Base-by-base conservation (phyloP, 2,797 vertebrate genomes). In the Mormyrops boulengeri region DNA sequence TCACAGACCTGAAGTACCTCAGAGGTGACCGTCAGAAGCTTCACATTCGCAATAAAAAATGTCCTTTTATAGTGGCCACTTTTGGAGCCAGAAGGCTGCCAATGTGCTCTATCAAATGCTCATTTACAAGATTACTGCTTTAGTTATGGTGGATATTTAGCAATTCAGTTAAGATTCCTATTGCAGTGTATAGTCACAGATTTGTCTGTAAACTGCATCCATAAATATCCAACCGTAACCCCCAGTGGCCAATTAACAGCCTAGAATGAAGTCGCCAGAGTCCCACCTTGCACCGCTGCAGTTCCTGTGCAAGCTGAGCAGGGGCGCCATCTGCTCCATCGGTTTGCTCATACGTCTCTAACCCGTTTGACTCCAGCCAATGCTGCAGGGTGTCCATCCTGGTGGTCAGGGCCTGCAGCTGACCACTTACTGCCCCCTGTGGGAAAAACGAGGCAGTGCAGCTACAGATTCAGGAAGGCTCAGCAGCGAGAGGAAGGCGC, bases 281-380 rank as follows among this genome's bases (percentile, higher is more conserved):
- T 90, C 91, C 92, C 95, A 96, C 98, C 97, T 96, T 92, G 93
- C 95, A 96, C 49, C 91, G 93, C 60, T 92, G 94, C 86, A 97
- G 96, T 93, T 94, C 94, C 89, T 91, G 93, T 4, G 89, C 95
- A 89, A 96, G 93, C 62, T 93, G 89, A 91, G 91, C 92, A 5
- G 84, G 80, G 50, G 69, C 41, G 4, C 90, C 90, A 0, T 93
- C 92, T 87, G 53, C 4, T 11, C 34, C 53, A 60, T 57, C 19
- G 41, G 19, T 52, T 14, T 87, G 86, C 1, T 60, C 26, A 34
- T 41, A 52, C 2, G 34, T 19, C 53, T 87, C 53, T 11, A 60
- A 14, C 86, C 14, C 34, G 26, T 38, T 7, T n/a, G 52, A 87
- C 14, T 87, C 86, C 91, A 97, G 80, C 95, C 96, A 95, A 11